These are phyloP conservation scores for Drosophila koepferae DNA, from an alignment of 2,888 invertebrate genomes.

Conservation along the genomic window DNA sequence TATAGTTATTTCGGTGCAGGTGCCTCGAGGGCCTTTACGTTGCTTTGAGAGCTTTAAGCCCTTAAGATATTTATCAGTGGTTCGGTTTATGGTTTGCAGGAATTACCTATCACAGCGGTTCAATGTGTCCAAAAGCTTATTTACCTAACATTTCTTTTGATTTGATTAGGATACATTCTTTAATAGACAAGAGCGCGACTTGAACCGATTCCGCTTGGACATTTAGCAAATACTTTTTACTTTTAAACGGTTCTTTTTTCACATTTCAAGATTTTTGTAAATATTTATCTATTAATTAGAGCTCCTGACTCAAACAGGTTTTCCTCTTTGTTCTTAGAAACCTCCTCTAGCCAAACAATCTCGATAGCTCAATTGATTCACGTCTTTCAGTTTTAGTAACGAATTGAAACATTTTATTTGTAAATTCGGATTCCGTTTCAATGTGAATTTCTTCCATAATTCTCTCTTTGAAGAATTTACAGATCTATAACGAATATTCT, in stretches of 20 bases:
- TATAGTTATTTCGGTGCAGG: conserved; percentile 33
- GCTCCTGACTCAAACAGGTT: not conserved
- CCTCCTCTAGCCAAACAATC: not conserved
- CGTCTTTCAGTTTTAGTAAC: no score
- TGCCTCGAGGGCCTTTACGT: conserved; percentile 21
- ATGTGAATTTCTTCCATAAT: not conserved
- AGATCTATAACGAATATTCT: not conserved
- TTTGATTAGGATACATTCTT: not conserved
- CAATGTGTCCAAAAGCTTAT: not conserved
- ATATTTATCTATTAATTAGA: not conserved
- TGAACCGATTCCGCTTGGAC: not conserved
- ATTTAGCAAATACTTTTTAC: not conserved
- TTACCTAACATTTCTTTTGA: not conserved
- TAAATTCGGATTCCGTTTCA: not conserved
- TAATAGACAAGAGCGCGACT: no score
- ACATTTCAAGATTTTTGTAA: not conserved
- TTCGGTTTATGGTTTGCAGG: not conserved
- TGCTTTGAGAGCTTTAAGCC: conserved; percentile 7
- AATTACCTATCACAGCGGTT: not conserved
- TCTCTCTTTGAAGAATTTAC: not conserved
- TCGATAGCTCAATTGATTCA: not conserved
- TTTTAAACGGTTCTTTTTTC: not conserved
- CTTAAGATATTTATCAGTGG: conserved; percentile 5
- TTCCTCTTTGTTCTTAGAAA: no score
- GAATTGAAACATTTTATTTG: not conserved